Base-by-base conservation (phyloP, 2,113 vertebrate species). In the Pangasianodon hypophthalmus region DNA sequence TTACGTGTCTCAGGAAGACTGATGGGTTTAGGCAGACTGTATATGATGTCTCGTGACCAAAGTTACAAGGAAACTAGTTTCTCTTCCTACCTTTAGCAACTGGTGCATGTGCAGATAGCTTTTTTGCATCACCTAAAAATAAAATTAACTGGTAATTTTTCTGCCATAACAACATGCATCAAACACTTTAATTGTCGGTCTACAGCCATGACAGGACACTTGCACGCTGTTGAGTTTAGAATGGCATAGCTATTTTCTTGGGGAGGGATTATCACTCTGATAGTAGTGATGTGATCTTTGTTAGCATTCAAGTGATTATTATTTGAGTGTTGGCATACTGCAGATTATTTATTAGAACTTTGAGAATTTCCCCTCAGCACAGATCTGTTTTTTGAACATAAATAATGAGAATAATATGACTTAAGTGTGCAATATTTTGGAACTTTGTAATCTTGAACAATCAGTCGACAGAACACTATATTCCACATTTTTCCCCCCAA, bases 71-170 rank as follows among this genome's bases (percentile, higher is more conserved):
- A 2, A 13, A 26, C 10, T 46, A 32, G 6, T 3, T 32, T 64
- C 2, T n/a, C 79, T 44, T 58, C 71, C 75, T 88, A 91, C 91
- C 89, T 90, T 91, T 91, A 60, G 87, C 46, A 69, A 81, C 71
- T 21, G 85, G 50, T 75, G 71, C 85, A 73, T 88, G 21, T 21
- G 80, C 88, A 75, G 69, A 18, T 84, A 71, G 13, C 58, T 90
- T 88, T 73, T 82, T 89, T 54, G 67, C 86, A 80, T 64, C 89
- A 88, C 88, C 91, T 91, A 58, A 44, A 62, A 54, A 37, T 18
- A 71, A 41, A 73, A 18, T 56, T 56, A 21, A 11, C 48, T 52
- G 29, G 29, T 81, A 18, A 81, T 81, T 54, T 54, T 19, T 46
- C 71, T 75, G 1, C 21, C 24, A 52, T 6, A 50, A 4, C n/a